Evolutionary conservation across 2,888 invertebrate genomes (phyloP), one percentile per base, ranked within the genome.

Genomic region (Folsomia manolachei): DNA sequence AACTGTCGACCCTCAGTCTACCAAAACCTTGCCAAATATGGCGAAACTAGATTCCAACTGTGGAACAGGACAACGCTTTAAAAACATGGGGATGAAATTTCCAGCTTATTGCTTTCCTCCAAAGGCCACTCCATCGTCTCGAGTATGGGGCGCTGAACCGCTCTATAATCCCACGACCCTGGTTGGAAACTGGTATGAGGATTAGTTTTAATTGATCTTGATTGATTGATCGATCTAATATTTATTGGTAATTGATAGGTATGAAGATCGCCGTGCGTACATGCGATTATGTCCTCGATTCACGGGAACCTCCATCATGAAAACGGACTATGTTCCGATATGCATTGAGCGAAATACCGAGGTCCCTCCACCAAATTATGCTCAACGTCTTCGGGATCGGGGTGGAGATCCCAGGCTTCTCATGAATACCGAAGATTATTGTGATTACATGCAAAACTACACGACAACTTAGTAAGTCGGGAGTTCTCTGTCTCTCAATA

Each of bases 391-490:
- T 4, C 56, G 64, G 2, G 27, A 60, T 1, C 71, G 73, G 18
- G 79, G 79, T 14, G 75, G 71, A 61, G 79, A 78, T 2, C 69
- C 65, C 69, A 70, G 71, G n/a, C 60, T 79, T 1, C 24, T 79
- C 1, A 63, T 74, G 23, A 78, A 75, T 67, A 56, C 72, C 0
- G 75, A 77, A 18, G 73, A 75, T 39, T 76, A 78, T 52, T 77
- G 79, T 62, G 69, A 71, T 7, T 79, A 78, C 66, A 56, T 78
- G 21, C 67, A 72, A 56, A 79, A 79, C 52, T 79, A 79, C 69
- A 77, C 75, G 9, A 79, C 79, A 0, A 79, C 79, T 39, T 73
- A 72, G n/a, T n/a, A n/a, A n/a, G n/a, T n/a, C n/a, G n/a, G n/a
- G n/a, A n/a, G n/a, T n/a, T n/a, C n/a, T n/a, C n/a, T n/a, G n/a